Conservation (phyloP, 2,888 invertebrate species). For the Xestia rhomboidea region DNA sequence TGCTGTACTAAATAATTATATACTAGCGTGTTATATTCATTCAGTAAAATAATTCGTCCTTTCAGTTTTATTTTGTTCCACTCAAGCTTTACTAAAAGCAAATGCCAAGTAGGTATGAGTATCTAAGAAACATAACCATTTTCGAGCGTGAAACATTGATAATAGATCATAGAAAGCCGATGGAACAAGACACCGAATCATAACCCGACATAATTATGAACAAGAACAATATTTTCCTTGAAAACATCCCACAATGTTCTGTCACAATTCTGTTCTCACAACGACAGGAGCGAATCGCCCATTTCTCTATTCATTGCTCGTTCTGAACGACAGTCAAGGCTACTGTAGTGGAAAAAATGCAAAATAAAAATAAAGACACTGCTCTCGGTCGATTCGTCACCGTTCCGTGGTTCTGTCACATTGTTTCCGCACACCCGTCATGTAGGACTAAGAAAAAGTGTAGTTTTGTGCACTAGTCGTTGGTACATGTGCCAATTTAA, state of each 20-base stretch:
- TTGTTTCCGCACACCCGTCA: conserved; percentile 63
- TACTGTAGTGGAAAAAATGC: conserved; percentile 70
- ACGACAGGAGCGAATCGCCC: conserved; percentile 63
- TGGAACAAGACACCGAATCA: neutral
- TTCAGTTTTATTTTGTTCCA: neutral
- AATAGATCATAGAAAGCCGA: conserved; percentile 9
- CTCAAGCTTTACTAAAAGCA: neutral
- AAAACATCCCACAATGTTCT: conserved; percentile 30
- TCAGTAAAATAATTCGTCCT: neutral
- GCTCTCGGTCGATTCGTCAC: conserved; percentile 72
- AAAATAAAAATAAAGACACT: conserved; percentile 71
- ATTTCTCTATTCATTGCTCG: conserved; percentile 69
- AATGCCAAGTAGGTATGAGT: neutral
- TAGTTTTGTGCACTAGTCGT: conserved; percentile 23
- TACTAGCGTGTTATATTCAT: neutral
- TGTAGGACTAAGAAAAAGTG: conserved; percentile 22
- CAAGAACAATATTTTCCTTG: conserved; percentile 25
- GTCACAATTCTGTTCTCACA: conserved; percentile 26
- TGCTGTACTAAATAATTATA: neutral
- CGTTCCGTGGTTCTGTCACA: conserved; percentile 62
- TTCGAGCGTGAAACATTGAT: neutral
- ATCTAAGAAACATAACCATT: neutral
- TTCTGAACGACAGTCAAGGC: conserved; percentile 70
- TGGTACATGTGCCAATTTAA: conserved; percentile 34
- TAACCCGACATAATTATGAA: conserved; percentile 3